These are phyloP conservation scores for Parnassius smintheus DNA, from an alignment of 2,888 invertebrate genomes.

Conservation along the genomic window DNA sequence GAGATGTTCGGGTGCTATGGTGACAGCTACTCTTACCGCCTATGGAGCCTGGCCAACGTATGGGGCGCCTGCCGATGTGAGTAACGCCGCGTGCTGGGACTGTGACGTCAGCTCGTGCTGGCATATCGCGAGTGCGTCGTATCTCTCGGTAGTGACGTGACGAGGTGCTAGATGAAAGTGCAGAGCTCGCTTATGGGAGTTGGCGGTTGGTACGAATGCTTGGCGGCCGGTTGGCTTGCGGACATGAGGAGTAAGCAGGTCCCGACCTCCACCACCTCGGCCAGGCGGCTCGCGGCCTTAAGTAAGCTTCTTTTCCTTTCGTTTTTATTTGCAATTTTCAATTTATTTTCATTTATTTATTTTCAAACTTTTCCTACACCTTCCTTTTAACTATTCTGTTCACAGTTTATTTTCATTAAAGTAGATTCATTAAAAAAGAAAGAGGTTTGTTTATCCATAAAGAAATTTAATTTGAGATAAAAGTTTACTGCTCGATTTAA, in stretches of 20 bases:
- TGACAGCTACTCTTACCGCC: slow-evolving; percentile 88
- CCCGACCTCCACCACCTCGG: slow-evolving; percentile 77
- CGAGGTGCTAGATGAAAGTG: slow-evolving; percentile 73
- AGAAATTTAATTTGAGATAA: not conserved
- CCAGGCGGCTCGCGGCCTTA: slow-evolving; percentile 78
- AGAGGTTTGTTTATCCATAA: not conserved
- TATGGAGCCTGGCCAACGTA: slow-evolving; percentile 89
- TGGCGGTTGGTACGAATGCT: slow-evolving; percentile 75
- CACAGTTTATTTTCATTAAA: not conserved
- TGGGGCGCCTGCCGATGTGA: slow-evolving; percentile 89
- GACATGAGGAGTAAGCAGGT: slow-evolving; percentile 80
- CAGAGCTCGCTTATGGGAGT: slow-evolving; percentile 77
- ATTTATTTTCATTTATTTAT: slow-evolving; percentile 37
- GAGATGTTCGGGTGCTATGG: slow-evolving; percentile 87
- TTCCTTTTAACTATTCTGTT: not conserved
- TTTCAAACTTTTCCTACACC: not conserved
- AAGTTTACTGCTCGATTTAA: not conserved
- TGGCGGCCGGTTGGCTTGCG: slow-evolving; percentile 77
- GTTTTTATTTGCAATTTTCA: slow-evolving; percentile 67
- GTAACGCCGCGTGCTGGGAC: slow-evolving; percentile 65
- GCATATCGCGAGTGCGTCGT: not conserved
- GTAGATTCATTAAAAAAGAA: not conserved
- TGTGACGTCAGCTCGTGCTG: slow-evolving; percentile 45
- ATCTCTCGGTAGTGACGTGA: slow-evolving; percentile 44
- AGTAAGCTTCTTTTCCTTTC: slow-evolving; percentile 80